These are phyloP conservation scores for Dorcus parallelipipedus DNA, from an alignment of 2,888 invertebrate species.

Conservation along the genomic window DNA sequence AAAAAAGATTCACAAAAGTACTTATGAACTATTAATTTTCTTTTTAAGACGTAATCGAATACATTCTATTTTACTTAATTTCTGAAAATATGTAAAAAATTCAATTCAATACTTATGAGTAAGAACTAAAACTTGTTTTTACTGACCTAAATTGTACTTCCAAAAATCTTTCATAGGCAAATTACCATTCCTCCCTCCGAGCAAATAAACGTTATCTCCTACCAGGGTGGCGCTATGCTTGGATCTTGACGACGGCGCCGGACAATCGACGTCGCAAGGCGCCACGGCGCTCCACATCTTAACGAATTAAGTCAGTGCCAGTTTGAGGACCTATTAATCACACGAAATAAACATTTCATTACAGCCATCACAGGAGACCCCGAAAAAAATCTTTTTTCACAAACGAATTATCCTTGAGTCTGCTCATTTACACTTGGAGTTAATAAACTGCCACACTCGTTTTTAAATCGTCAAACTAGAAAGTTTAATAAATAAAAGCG, in stretches of 20 bases:
- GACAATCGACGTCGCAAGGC: conserved; percentile 52
- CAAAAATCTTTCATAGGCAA: conserved; percentile 82
- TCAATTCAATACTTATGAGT: not conserved
- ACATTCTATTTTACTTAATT: too few species aligned
- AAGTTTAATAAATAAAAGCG: too few species aligned
- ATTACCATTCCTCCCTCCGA: conserved; percentile 81
- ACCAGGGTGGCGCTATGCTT: conserved; percentile 80
- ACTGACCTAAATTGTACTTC: conserved; percentile 70
- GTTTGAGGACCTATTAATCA: conserved; percentile 1
- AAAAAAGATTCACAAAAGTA: too few species aligned
- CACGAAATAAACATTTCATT: too few species aligned
- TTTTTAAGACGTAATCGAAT: too few species aligned
- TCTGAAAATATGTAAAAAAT: not conserved
- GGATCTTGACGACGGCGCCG: conserved; percentile 67
- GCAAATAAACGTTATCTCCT: conserved; percentile 73
- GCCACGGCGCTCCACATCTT: conserved; percentile 61
- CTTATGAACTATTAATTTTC: too few species aligned
- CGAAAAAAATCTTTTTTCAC: too few species aligned
- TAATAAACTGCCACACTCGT: too few species aligned
- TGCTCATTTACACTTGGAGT: too few species aligned
- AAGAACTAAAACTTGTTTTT: not conserved
- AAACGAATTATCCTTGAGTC: too few species aligned
- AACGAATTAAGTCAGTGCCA: conserved; percentile 11
- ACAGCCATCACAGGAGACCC: too few species aligned
- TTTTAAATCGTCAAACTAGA: too few species aligned